Percentiles rank a stretch among this genome's conserved stretches.
These are phyloP conservation scores for Lagorchestes hirsutus DNA, from an alignment of 2,797 vertebrate genomes.

Conservation along the genomic window DNA sequence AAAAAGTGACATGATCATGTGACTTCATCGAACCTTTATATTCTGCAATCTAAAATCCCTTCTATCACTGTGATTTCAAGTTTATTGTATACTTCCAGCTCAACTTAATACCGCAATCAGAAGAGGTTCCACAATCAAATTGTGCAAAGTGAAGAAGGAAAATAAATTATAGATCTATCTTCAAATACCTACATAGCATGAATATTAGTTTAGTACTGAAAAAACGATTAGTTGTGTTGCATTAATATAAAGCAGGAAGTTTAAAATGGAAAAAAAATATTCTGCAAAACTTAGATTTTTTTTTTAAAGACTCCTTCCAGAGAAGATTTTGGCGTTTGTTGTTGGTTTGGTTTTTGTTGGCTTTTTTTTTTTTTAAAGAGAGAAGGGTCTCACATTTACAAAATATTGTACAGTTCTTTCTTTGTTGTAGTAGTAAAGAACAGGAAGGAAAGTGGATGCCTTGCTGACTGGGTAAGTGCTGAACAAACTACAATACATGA, in stretches of 20 bases:
- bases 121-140: neutral
- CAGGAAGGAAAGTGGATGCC: neutral
- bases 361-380: neutral
- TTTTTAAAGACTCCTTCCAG: neutral
- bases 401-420: neutral
- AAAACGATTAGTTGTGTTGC: neutral
- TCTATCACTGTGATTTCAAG: neutral
- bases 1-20: neutral
- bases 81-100: neutral
- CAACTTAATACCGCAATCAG: neutral
- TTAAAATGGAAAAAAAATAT: neutral
- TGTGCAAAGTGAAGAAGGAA: neutral
- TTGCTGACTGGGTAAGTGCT: neutral
- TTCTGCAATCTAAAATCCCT: neutral
- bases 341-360: no score
- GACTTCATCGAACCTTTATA: neutral
- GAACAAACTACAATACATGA: neutral
- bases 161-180: neutral
- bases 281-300: neutral
- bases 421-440: no score
- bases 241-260: neutral
- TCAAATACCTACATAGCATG: neutral
- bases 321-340: no score
- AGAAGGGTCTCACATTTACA: neutral
- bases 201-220: neutral